These are phyloP conservation scores for Engraulis encrasicolus DNA, from an alignment of 2,113 vertebrate genomes.

Conservation along the genomic window DNA sequence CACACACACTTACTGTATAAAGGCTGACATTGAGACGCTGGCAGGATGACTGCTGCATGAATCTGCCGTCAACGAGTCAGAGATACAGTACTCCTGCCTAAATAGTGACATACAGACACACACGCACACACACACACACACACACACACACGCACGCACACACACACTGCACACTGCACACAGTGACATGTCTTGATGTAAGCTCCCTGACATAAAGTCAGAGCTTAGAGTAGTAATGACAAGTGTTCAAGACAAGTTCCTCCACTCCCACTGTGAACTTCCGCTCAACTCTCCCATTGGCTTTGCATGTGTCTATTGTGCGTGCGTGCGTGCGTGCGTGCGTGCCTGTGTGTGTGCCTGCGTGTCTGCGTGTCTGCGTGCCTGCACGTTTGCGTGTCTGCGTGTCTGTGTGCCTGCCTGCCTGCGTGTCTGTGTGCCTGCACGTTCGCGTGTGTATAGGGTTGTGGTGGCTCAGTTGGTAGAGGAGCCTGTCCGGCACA, in stretches of 20 bases:
- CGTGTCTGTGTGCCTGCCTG: background rate
- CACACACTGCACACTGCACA: too few species aligned
- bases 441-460: slow-evolving; percentile 37
- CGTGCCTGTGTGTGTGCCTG: background rate
- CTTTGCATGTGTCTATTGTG: slow-evolving; percentile 24
- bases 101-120: too few species aligned
- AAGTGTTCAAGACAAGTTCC: background rate
- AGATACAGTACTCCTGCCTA: too few species aligned
- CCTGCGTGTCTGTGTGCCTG: slow-evolving; percentile 31
- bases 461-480: too few species aligned
- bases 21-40: too few species aligned
- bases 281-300: background rate
- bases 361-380: slow-evolving; percentile 14
- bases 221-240: background rate
- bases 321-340: background rate
- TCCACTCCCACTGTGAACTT: background rate
- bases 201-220: background rate
- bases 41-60: too few species aligned
- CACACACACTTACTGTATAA: background rate
- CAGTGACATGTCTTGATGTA: too few species aligned
- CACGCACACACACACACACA: too few species aligned
- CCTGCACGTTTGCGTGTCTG: too few species aligned
- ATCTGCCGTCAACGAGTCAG: too few species aligned
- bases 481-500: too few species aligned
- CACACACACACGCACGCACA: too few species aligned